A percentile compares a stretch with the other conserved stretches of the same genome.
phyloP scores from a whole-genome alignment of 2,888 invertebrate genomes.

The Campoplex capitator region DNA sequence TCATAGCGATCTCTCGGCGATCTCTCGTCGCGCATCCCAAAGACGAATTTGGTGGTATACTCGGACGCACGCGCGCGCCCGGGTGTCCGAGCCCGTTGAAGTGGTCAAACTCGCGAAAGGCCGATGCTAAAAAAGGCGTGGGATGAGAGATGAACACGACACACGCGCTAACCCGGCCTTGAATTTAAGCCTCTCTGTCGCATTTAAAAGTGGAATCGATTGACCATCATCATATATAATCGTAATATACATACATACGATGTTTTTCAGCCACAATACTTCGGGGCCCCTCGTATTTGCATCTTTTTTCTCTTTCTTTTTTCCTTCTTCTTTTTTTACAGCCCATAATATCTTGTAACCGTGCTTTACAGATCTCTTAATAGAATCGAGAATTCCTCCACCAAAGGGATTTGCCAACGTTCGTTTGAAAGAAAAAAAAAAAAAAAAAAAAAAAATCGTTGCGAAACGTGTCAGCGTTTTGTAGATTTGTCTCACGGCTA shows the following conservation, averaged over 20 bases:
- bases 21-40: constrained; percentile 56
- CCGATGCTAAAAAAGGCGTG: constrained; percentile 56
- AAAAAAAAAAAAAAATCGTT: background rate
- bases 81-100: constrained; percentile 40
- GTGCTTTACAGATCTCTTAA: constrained; percentile 27
- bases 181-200: constrained; percentile 51
- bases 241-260: constrained; percentile 29
- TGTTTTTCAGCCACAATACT: constrained; percentile 26
- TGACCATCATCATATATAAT: constrained; percentile 51
- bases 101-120: constrained; percentile 49
- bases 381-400: constrained; percentile 48
- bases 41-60: constrained; percentile 67
- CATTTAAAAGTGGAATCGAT: constrained; percentile 59
- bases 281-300: background rate
- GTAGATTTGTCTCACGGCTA: constrained; percentile 5
- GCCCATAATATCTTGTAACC: background rate
- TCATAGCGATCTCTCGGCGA: constrained; percentile 34
- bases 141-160: constrained; percentile 58
- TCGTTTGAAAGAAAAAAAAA: background rate
- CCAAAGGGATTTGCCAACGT: constrained; percentile 29
- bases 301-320: constrained; percentile 17
- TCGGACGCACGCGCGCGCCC: background rate
- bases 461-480: constrained; percentile 28
- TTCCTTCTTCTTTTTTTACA: constrained; percentile 4
- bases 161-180: constrained; percentile 62